Evolutionary conservation across 2,113 vertebrate genomes (phyloP).

Genomic region (Microtus pennsylvanicus): DNA sequence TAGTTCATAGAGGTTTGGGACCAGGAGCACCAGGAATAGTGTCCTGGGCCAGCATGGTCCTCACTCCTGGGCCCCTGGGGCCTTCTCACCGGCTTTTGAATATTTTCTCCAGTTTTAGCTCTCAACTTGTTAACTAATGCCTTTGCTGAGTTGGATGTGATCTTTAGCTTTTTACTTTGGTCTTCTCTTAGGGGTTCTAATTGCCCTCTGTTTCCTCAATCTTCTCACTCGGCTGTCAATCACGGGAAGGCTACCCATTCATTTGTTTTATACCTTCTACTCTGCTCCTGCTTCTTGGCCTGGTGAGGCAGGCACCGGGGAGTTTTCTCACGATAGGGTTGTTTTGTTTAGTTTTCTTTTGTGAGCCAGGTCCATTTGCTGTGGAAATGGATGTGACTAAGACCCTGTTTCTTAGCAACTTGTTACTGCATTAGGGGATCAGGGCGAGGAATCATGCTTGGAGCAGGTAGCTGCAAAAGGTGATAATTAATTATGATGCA

Average conservation of each 20-base stretch:
- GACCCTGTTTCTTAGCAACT: background rate
- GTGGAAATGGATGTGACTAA: background rate
- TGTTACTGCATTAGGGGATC: background rate
- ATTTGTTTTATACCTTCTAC: background rate
- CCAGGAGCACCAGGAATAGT: no score
- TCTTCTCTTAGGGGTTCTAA: background rate
- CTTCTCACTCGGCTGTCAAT: background rate
- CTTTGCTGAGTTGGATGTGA: background rate
- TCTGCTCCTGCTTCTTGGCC: background rate
- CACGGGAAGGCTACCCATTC: background rate
- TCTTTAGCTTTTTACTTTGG: background rate
- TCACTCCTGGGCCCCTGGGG: no score
- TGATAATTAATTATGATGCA: background rate
- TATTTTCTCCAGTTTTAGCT: background rate
- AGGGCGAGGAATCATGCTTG: background rate
- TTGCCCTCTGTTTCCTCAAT: no score
- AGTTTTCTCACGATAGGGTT: no score
- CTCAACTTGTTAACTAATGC: background rate
- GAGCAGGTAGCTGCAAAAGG: background rate
- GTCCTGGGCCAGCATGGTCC: background rate
- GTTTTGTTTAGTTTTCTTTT: background rate
- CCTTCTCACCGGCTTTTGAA: background rate
- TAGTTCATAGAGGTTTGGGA: no score
- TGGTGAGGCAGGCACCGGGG: no score
- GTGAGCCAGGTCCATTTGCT: background rate